Evolutionary conservation across 2,888 invertebrate genomes (phyloP), one percentile per base, ranked within the genome.

Genomic region (Amphimallon solstitiale): DNA sequence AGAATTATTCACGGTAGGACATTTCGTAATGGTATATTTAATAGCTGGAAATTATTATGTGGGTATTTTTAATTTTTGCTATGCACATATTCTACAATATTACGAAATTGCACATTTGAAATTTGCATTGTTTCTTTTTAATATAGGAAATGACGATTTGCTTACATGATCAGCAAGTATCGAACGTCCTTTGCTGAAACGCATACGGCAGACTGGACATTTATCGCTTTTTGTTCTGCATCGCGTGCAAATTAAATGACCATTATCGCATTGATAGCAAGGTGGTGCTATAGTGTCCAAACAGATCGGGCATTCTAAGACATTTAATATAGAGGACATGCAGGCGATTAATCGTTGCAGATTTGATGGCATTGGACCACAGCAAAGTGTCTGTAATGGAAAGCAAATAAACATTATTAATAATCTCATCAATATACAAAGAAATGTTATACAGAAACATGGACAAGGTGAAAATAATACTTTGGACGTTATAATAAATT

Each of bases 241-340:
- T 66, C 83, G 83, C 35, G 85, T 82, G 76, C 89, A 89, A 48
- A 89, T 84, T 68, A 89, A 82, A 76, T 90, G 90, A 0, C 90
- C 89, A 73, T 89, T 87, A 62, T 87, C 86, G 74, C 90, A 90
- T 74, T 89, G 89, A 70, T 87, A 85, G 0, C 86, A 86, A 2
- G 89, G 89, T 9, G 89, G 86, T 38, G 83, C 77, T 66, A 88
- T 87, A 60, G 87, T 88, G 70, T 88, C 87, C 72, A 88, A 80
- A 74, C 90, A 90, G 46, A 90, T 85, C 15, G 90, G 89, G 74
- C 90, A 90, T 75, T 90, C 89, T 68, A 90, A 79, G 70, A 85
- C 81, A 56, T 81, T 77, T 46, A 87, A 78, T 67, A 87, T 84
- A 54, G 84, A 80, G 64, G 85, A 83, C 76, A 86, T 83, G 68